A percentile compares a stretch with the other conserved stretches of the same genome.
Conservation (phyloP, 37 sponge, comb jelly and placozoan species). For the Halisarca cf. caerulea region DNA sequence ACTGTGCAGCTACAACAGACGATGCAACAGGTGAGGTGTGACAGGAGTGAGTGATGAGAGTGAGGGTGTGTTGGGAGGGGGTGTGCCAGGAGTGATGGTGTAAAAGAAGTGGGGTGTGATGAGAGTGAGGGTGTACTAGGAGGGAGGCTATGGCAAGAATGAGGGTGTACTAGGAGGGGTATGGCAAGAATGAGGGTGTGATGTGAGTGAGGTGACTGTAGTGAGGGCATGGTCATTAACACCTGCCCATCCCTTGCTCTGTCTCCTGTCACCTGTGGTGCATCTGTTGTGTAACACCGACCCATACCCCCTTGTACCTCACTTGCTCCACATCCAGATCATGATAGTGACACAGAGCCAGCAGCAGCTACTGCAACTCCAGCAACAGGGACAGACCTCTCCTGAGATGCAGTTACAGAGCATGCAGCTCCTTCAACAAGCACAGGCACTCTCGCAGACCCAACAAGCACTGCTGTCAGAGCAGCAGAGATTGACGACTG, state of each 20-base stretch:
- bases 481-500: not conserved
- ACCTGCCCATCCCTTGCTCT: too few relatives aligned
- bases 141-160: not conserved
- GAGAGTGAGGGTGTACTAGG: not conserved
- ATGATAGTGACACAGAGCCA: constrained; percentile 8
- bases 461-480: constrained; percentile 34
- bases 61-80: not conserved
- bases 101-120: not conserved
- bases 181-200: too few relatives aligned
- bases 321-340: too few relatives aligned
- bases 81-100: not conserved
- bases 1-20: not conserved
- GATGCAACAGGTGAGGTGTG: not conserved
- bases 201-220: too few relatives aligned
- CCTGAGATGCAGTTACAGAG: constrained; percentile 12
- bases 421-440: constrained; percentile 10
- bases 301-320: too few relatives aligned
- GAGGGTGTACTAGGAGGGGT: too few relatives aligned
- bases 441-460: not conserved
- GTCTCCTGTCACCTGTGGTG: too few relatives aligned
- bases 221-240: too few relatives aligned
- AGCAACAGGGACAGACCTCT: constrained; percentile 18
- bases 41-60: not conserved
- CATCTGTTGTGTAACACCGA: too few relatives aligned
- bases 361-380: constrained; percentile 5